Conservation (phyloP, 2,113 vertebrate species). For the Pterophyllum scalare region DNA sequence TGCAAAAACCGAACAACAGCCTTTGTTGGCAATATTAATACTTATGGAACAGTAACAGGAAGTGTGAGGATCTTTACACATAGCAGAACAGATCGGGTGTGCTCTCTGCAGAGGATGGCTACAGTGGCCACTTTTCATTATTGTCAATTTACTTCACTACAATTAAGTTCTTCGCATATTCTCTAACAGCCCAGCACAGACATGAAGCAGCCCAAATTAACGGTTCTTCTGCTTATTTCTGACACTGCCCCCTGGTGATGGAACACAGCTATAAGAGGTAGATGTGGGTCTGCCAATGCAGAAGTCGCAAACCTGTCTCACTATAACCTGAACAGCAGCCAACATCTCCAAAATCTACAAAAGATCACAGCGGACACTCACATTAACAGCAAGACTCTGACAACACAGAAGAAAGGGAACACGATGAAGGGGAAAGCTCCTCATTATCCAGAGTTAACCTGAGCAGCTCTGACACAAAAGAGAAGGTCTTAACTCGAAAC, state of each 20-base stretch:
- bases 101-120: too few species aligned
- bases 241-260: neutral
- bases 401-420: neutral
- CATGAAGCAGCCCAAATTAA: neutral
- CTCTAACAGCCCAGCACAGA: neutral
- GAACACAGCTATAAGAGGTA: neutral
- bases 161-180: too few species aligned
- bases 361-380: neutral
- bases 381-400: neutral
- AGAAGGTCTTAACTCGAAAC: neutral
- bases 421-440: neutral
- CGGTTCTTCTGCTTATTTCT: neutral
- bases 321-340: rapidly evolving
- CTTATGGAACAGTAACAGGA: too few species aligned
- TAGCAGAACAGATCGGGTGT: too few species aligned
- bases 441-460: neutral
- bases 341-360: neutral
- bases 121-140: too few species aligned
- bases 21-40: too few species aligned
- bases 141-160: too few species aligned
- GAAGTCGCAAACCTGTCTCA: neutral
- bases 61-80: too few species aligned
- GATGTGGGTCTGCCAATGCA: neutral
- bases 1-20: too few species aligned
- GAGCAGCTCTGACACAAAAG: neutral